Conservation (phyloP, 37 sponge, comb jelly and placozoan species). For the Axinella damicornis region DNA sequence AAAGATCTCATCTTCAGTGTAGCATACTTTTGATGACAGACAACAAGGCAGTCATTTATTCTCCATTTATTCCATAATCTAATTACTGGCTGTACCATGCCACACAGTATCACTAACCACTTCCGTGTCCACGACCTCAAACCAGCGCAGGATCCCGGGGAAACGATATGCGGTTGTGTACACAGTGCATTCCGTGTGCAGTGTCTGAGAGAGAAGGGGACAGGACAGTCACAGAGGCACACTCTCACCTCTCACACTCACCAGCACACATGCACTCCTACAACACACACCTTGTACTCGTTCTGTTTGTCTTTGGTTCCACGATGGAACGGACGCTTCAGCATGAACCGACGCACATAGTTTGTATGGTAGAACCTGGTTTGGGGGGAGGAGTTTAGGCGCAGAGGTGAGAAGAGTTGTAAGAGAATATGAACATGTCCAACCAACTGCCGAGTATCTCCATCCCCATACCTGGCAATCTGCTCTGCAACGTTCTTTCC, state of each 20-base stretch:
- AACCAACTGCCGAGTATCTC: neutral
- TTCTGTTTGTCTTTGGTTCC: constrained; percentile 78
- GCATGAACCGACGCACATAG: constrained; percentile 66
- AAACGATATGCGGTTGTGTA: constrained; percentile 75
- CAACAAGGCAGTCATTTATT: too few relatives aligned
- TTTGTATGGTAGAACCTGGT: constrained; percentile 71
- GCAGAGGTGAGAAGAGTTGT: neutral
- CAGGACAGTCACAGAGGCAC: too few relatives aligned
- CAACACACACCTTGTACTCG: constrained; percentile 87
- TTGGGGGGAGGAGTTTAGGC: neutral
- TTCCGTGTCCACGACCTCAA: constrained; percentile 74
- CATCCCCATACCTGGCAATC: constrained; percentile 51
- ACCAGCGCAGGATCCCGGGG: constrained; percentile 89
- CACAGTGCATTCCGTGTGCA: constrained; percentile 72
- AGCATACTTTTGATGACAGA: too few relatives aligned
- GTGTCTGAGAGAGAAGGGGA: too few relatives aligned
- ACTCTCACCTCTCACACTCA: too few relatives aligned
- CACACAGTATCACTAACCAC: constrained; percentile 49
- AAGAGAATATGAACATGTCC: neutral
- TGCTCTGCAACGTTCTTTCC: constrained; percentile 66
- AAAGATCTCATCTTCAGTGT: too few relatives aligned
- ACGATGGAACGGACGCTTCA: constrained; percentile 75
- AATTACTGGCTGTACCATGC: too few relatives aligned
- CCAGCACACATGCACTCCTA: too few relatives aligned
- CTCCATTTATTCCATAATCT: too few relatives aligned